Evolutionary conservation across 2,888 invertebrate genomes (phyloP).

Genomic region (Napeogenes sylphis): DNA sequence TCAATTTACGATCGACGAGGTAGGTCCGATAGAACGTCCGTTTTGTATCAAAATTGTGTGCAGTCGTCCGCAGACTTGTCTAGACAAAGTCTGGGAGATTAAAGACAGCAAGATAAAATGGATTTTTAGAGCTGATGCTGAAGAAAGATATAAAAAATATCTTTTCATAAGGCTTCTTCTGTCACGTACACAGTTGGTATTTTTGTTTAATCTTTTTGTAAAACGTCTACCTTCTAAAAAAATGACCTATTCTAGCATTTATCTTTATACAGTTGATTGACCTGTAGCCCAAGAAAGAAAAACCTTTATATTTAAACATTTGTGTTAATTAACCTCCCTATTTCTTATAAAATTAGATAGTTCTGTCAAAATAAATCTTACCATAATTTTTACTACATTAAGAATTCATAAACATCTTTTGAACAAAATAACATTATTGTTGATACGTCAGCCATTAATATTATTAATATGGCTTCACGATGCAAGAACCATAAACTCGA

Average conservation of each 20-base stretch:
- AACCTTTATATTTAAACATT: not conserved
- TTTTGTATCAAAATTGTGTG: constrained; percentile 50
- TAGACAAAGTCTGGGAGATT: constrained; percentile 71
- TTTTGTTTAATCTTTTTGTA: constrained; percentile 72
- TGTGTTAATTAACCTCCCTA: not conserved
- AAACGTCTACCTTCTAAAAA: constrained; percentile 47
- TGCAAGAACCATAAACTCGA: constrained; percentile 70
- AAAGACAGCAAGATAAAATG: constrained; percentile 70
- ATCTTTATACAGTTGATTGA: not conserved
- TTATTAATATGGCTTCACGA: constrained; percentile 71
- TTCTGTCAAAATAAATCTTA: constrained; percentile 32
- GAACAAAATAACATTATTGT: constrained; percentile 56
- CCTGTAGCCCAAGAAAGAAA: too few species aligned
- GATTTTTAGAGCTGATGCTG: constrained; percentile 54
- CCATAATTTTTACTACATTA: constrained; percentile 40
- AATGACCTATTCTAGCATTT: constrained; percentile 11
- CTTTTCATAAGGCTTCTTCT: constrained; percentile 66
- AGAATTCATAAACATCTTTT: constrained; percentile 53
- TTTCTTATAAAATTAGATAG: not conserved
- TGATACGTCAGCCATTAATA: constrained; percentile 70
- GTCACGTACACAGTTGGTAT: constrained; percentile 65
- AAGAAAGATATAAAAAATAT: constrained; percentile 67
- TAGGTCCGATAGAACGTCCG: constrained; percentile 39
- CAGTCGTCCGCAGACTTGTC: constrained; percentile 48
- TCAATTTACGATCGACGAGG: constrained; percentile 35